Conservation (phyloP, 1,140 invertebrate species). For the Stegodyphus dumicola region DNA sequence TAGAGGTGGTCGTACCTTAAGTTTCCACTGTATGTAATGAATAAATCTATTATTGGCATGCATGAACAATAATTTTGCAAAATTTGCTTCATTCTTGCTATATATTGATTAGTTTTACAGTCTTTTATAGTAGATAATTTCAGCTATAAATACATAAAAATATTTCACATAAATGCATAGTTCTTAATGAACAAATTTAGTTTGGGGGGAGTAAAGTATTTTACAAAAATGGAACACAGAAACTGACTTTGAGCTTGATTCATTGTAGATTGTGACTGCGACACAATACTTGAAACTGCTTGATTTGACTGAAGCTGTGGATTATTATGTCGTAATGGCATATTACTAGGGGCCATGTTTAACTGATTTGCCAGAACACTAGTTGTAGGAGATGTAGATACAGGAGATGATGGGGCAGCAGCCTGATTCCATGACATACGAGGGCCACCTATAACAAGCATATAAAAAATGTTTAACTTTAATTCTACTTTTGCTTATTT, state of each 20-base stretch:
- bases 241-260: slow-evolving; percentile 25
- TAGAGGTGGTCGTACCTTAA: no score
- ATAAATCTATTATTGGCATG: no score
- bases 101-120: no score
- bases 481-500: no score
- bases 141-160: no score
- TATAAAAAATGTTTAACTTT: background rate
- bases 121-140: no score
- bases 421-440: slow-evolving; percentile 59
- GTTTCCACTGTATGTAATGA: no score
- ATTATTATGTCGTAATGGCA: slow-evolving; percentile 20
- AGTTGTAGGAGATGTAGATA: slow-evolving; percentile 53
- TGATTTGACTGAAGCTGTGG: slow-evolving; percentile 26
- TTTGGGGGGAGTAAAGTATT: no score
- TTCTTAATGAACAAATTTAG: no score
- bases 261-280: slow-evolving; percentile 36
- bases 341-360: slow-evolving; percentile 34
- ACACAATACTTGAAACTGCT: slow-evolving; percentile 24
- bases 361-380: slow-evolving; percentile 56
- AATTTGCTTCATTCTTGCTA: no score
- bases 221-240: background rate
- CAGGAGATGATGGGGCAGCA: slow-evolving; percentile 52
- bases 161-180: no score
- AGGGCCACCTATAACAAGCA: slow-evolving; percentile 14
- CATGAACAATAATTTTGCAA: no score